Conservation (phyloP, 2,888 invertebrate genomes). For the Pocota personata region DNA sequence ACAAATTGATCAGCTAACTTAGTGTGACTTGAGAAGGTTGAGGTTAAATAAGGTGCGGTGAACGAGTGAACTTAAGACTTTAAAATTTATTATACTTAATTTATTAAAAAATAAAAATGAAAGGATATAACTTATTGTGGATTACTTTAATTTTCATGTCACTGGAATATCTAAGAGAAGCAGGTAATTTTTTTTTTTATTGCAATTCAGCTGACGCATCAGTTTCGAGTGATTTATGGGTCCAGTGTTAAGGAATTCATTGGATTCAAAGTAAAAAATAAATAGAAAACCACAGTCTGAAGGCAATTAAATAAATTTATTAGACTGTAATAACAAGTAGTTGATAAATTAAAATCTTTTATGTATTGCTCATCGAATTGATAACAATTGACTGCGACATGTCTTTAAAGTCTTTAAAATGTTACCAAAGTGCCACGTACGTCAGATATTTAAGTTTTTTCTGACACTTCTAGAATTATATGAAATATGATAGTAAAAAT, state of each 20-base stretch:
- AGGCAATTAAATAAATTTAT: slow-evolving; percentile 5
- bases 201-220: neutral
- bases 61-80: neutral
- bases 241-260: neutral
- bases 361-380: neutral
- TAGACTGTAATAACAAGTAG: neutral
- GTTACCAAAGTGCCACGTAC: slow-evolving; percentile 15
- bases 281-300: neutral
- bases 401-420: neutral
- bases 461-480: neutral
- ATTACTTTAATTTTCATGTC: slow-evolving; percentile 39
- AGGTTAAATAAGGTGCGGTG: slow-evolving; percentile 6
- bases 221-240: neutral
- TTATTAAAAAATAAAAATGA: slow-evolving; percentile 11
- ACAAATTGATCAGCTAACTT: neutral
- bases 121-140: slow-evolving; percentile 30
- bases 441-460: neutral
- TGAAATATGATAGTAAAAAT: neutral
- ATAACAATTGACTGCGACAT: neutral
- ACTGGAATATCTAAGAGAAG: neutral
- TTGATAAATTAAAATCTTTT: neutral
- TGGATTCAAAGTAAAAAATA: neutral
- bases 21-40: slow-evolving; percentile 39
- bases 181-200: slow-evolving; percentile 38
- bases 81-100: neutral